Evolutionary conservation across 1,140 invertebrate species (phyloP).

Genomic region (Luehdorfia chinensis): DNA sequence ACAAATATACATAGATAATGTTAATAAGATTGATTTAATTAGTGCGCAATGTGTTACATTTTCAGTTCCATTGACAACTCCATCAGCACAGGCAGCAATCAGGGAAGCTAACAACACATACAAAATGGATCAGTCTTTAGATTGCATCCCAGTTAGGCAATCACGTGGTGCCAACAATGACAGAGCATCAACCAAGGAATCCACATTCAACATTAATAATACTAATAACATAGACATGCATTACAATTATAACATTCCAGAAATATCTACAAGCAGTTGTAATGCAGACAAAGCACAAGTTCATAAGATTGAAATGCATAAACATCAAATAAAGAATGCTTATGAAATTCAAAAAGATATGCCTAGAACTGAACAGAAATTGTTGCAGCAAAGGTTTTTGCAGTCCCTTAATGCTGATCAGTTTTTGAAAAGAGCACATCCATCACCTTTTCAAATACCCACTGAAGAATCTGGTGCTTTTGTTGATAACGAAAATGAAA

Average conservation of each 20-base stretch:
- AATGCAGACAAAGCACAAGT: constrained; percentile 3
- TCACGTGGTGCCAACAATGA: constrained; percentile 29
- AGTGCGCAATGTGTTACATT: too few species aligned
- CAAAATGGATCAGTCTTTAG: constrained; percentile 49
- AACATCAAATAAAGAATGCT: background rate
- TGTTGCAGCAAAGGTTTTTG: constrained; percentile 6
- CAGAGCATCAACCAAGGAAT: constrained; percentile 20
- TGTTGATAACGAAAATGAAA: constrained; percentile 30
- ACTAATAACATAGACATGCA: background rate
- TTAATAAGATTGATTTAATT: too few species aligned
- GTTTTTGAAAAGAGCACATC: constrained; percentile 35
- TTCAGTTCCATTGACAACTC: background rate
- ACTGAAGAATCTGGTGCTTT: constrained; percentile 49
- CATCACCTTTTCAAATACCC: constrained; percentile 28
- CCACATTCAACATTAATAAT: constrained; percentile 9
- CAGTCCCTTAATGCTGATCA: constrained; percentile 11
- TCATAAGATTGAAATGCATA: background rate
- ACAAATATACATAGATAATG: too few species aligned
- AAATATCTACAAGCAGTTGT: constrained; percentile 14
- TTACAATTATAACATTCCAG: constrained; percentile 16
- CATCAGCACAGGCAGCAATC: background rate
- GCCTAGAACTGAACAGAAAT: constrained; percentile 3
- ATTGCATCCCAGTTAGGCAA: constrained; percentile 56
- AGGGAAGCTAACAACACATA: constrained; percentile 25
- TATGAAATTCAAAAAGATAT: background rate